Percentiles rank a stretch among this genome's conserved stretches.
Evolutionary conservation across 2,113 vertebrate species (phyloP).

Genomic region (Scatophagus argus): DNA sequence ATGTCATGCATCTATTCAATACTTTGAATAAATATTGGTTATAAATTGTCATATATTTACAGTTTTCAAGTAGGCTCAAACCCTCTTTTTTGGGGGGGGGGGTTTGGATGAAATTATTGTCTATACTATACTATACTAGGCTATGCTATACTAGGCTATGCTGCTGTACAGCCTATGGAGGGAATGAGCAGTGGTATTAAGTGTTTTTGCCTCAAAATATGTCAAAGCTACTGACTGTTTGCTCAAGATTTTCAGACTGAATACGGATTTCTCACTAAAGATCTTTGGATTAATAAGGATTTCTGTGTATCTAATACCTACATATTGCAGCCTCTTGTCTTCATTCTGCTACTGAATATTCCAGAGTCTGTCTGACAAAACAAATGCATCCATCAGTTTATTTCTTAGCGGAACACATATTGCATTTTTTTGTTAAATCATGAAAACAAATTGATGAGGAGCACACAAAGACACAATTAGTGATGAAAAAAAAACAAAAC

Average conservation of each 20-base stretch:
- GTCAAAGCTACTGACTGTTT: conserved; percentile 41
- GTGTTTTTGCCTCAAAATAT: conserved; percentile 16
- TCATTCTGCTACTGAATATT: conserved; percentile 29
- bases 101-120: background rate
- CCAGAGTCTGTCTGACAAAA: background rate
- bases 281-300: conserved; percentile 49
- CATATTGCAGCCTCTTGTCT: conserved; percentile 28
- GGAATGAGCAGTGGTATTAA: conserved; percentile 5
- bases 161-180: background rate
- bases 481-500: background rate
- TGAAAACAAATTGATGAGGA: conserved; percentile 29
- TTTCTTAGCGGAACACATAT: conserved; percentile 7
- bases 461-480: conserved; percentile 28
- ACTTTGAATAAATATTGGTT: background rate
- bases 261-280: conserved; percentile 36
- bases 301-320: conserved; percentile 28
- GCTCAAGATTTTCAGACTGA: conserved; percentile 32
- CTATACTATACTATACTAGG: too few relatives aligned
- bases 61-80: background rate
- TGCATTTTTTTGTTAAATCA: background rate
- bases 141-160: too few relatives aligned
- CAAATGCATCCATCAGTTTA: conserved; percentile 14
- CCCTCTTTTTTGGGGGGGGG: background rate
- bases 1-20: too few relatives aligned
- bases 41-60: background rate